phyloP scores from a whole-genome alignment of 35 echinoderm and acorn worm species.

The Anneissia japonica region DNA sequence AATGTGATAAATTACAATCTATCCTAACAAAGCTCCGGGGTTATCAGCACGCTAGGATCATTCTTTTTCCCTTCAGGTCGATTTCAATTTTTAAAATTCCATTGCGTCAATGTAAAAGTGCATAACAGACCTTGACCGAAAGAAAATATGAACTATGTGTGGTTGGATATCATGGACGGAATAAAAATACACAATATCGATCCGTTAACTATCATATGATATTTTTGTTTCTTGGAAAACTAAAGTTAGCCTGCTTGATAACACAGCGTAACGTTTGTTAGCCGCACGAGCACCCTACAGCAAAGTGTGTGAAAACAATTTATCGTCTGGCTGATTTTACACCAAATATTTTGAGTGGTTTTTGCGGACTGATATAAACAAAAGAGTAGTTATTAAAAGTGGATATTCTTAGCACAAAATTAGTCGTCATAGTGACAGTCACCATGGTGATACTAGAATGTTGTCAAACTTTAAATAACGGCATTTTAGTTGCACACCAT shows the following conservation, averaged over 20 bases:
- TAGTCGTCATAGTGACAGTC: neutral
- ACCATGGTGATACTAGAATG: neutral
- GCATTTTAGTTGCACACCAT: too few species aligned
- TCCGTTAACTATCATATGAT: neutral
- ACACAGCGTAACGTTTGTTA: neutral
- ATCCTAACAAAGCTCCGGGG: neutral
- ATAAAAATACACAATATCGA: neutral
- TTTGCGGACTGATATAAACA: neutral
- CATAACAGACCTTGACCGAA: neutral
- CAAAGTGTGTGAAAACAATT: neutral
- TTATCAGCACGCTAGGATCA: neutral
- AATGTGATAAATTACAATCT: neutral
- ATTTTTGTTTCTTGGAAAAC: neutral
- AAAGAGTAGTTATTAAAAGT: neutral
- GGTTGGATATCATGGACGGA: neutral
- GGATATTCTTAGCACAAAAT: neutral
- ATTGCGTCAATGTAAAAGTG: neutral
- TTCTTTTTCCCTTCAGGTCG: neutral
- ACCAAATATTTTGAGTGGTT: neutral
- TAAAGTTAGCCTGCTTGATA: neutral
- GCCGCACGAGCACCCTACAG: neutral
- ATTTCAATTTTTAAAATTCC: neutral
- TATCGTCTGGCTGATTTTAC: neutral
- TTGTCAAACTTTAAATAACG: too few species aligned
- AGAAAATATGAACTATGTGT: neutral